Evolutionary conservation across 2,113 vertebrate species (phyloP), one percentile per base, ranked within the genome.

Genomic region (Engystomops pustulosus): DNA sequence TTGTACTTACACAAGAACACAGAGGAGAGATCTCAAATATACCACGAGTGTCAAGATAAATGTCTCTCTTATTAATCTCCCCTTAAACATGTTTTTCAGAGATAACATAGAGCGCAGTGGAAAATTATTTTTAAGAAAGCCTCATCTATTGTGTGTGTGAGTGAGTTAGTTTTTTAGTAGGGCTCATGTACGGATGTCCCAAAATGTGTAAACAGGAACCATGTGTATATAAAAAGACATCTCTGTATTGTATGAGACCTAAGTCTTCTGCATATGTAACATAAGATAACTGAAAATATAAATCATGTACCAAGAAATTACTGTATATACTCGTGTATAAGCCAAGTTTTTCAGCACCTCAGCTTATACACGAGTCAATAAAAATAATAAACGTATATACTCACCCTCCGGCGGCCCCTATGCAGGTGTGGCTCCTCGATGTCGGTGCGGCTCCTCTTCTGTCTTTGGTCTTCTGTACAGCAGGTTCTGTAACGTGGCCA

Each of bases 1-100:
- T 80, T 77, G 78, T 83, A 79, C 89, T 88, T 30, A 30, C 45
- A 25, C 32, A 77, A 77, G 74, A 58, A 76, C 51, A 38, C n/a
- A 38, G 3, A 15, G 5, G 36, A 53, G 30, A 55, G 14, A 32
- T 30, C 38, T 30, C 23, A 72, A 72, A 72, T 45, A 25, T 41
- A 77, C 32, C 11, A 4, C 51, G 58, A 77, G 74, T 77, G 51
- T 36, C 32, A 77, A 77, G 51, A 77, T 77, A 51, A 38, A 58
- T 34, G 51, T 58, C 25, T 11, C 36, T 89, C 27, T 86, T 89
- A 38, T 87, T 77, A 53, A 1, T 53, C n/a, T n/a, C 79, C 44
- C 34, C 53, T 60, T 58, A 72, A 67, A 51, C 25, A 10, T 71
- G 51, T 70, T 71, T 71, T 68, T 32, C 38, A 81, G 32, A 41